Evolutionary conservation across 2,888 invertebrate genomes (phyloP).

Genomic region (Campopleginae sp.): DNA sequence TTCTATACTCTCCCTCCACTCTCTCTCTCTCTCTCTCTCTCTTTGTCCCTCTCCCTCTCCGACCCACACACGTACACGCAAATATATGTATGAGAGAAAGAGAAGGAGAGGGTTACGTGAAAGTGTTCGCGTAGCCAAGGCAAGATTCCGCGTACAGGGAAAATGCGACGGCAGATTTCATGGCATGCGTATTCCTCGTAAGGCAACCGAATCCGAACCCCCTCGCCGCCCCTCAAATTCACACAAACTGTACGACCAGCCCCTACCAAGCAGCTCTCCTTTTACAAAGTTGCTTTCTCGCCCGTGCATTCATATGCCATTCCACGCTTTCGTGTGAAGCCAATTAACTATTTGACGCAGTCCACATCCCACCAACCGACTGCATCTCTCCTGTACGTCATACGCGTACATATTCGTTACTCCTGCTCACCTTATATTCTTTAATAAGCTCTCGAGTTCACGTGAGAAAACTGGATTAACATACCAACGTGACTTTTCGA

Average conservation of each 20-base stretch:
- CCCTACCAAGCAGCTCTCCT: slow-evolving; percentile 45
- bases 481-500: slow-evolving; percentile 67
- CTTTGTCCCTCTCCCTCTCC: not conserved
- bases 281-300: slow-evolving; percentile 73
- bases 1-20: slow-evolving; percentile 49
- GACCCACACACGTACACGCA: not conserved
- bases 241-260: slow-evolving; percentile 44
- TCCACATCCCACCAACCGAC: slow-evolving; percentile 55
- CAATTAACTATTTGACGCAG: slow-evolving; percentile 79
- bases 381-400: slow-evolving; percentile 21
- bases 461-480: slow-evolving; percentile 71
- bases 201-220: slow-evolving; percentile 35
- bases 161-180: slow-evolving; percentile 58
- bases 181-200: slow-evolving; percentile 56
- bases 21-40: not conserved
- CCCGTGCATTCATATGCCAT: slow-evolving; percentile 67
- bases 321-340: slow-evolving; percentile 74
- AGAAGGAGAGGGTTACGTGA: not conserved
- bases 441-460: slow-evolving; percentile 61
- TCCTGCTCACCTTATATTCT: slow-evolving; percentile 28
- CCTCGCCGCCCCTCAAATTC: slow-evolving; percentile 62
- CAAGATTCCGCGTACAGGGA: slow-evolving; percentile 43
- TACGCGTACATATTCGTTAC: slow-evolving; percentile 29
- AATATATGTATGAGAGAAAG: slow-evolving; percentile 15
- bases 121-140: slow-evolving; percentile 7